Conservation (phyloP, 2,888 invertebrate species). For the Caenorhabditis sp. region DNA sequence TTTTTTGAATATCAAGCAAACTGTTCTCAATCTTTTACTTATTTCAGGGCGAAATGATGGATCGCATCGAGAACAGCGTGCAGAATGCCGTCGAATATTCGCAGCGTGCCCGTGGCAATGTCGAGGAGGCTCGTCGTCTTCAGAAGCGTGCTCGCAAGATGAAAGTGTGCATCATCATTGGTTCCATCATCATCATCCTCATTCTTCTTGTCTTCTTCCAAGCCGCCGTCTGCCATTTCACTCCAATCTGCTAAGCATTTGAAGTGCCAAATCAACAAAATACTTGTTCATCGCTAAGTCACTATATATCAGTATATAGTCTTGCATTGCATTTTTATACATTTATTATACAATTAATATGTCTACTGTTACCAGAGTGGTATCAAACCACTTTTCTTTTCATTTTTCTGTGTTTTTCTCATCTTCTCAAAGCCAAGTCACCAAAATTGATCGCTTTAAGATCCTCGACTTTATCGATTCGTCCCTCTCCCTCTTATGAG, state of each 20-base stretch:
- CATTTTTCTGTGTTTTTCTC: not conserved
- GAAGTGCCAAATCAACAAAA: not conserved
- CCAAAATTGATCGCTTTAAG: conserved; percentile 33
- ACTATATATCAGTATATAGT: no score
- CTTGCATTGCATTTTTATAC: not conserved
- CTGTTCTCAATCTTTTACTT: no score
- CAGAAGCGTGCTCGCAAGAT: conserved; percentile 67
- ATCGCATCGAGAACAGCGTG: conserved; percentile 65
- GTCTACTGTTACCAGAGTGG: no score
- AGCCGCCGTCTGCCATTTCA: conserved; percentile 67
- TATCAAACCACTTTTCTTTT: not conserved
- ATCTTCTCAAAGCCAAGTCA: conserved; percentile 22
- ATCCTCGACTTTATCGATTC: conserved; percentile 39
- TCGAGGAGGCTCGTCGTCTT: conserved; percentile 62
- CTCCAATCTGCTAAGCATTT: conserved; percentile 65
- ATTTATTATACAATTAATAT: not conserved
- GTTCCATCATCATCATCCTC: conserved; percentile 50
- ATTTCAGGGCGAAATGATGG: conserved; percentile 70
- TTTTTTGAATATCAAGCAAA: not conserved
- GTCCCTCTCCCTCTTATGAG: not conserved
- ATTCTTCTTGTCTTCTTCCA: conserved; percentile 64
- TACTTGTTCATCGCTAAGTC: no score
- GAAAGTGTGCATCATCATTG: conserved; percentile 66
- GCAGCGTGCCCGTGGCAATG: conserved; percentile 63
- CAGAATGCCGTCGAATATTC: conserved; percentile 68